Percentiles rank a stretch among this genome's conserved stretches.
Evolutionary conservation across 2,888 invertebrate genomes (phyloP).

Genomic region (Pomacea canaliculata): DNA sequence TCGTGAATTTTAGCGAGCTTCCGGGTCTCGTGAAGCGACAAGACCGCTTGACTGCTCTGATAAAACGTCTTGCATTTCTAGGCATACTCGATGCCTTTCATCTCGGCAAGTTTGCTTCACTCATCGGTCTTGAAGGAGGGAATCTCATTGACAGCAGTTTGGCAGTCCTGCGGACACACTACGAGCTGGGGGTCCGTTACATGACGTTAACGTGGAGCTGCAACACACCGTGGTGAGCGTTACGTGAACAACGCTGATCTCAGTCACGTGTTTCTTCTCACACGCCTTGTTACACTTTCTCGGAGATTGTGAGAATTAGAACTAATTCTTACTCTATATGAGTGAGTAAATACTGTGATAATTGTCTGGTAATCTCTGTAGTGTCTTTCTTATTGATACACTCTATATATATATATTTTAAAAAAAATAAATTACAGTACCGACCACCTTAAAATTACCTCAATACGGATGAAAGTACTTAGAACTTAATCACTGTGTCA

Average conservation of each 20-base stretch:
- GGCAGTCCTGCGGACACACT: slow-evolving; percentile 83
- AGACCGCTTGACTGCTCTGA: too few species aligned
- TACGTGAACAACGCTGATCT: neutral
- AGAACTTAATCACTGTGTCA: too few species aligned
- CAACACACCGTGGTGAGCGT: slow-evolving; percentile 84
- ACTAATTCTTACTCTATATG: neutral
- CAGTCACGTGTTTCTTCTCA: neutral
- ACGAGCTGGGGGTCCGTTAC: slow-evolving; percentile 86
- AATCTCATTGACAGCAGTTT: slow-evolving; percentile 86
- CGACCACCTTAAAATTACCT: too few species aligned
- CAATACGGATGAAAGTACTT: too few species aligned
- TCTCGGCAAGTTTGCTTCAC: slow-evolving; percentile 84
- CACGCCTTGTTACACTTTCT: neutral
- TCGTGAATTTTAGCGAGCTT: too few species aligned
- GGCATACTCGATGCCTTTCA: slow-evolving; percentile 79
- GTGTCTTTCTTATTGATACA: neutral
- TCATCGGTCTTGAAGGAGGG: slow-evolving; percentile 91
- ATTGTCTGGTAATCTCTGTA: neutral
- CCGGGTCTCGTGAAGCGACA: too few species aligned
- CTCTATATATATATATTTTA: neutral
- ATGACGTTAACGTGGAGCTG: slow-evolving; percentile 90
- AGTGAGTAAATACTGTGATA: neutral
- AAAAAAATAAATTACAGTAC: too few species aligned
- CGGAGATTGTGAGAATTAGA: neutral
- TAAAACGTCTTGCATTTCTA: slow-evolving; percentile 51